A percentile compares a stretch with the other conserved stretches of the same genome.
These are phyloP conservation scores for Euwallacea fornicatus DNA, from an alignment of 1,140 invertebrate species.

Conservation along the genomic window DNA sequence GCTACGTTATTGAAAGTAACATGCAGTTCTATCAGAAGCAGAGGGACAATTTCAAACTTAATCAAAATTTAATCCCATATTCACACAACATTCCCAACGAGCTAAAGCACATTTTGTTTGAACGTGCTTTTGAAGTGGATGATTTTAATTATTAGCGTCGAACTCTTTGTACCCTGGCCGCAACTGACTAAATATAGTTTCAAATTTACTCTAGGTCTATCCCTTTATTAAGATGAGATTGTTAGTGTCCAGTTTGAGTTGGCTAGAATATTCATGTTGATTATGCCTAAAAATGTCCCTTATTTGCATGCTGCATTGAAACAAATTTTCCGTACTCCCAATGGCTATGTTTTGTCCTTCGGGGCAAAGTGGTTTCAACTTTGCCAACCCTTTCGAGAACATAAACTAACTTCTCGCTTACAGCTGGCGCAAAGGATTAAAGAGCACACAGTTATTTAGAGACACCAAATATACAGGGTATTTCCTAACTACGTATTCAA, in stretches of 20 bases:
- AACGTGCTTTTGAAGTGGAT: constrained; percentile 36
- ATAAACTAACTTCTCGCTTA: not conserved
- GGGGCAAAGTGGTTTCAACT: not conserved
- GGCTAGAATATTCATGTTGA: constrained; percentile 21
- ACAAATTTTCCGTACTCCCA: constrained; percentile 7
- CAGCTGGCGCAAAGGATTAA: not conserved
- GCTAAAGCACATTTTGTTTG: constrained; percentile 34
- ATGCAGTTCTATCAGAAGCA: constrained; percentile 17
- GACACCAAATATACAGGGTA: not conserved
- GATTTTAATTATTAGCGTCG: constrained; percentile 34
- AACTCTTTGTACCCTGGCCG: constrained; percentile 33
- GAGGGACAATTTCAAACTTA: constrained; percentile 32
- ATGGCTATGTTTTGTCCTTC: not conserved
- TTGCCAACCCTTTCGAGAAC: not conserved
- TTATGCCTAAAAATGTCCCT: constrained; percentile 22
- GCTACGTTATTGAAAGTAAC: constrained; percentile 20
- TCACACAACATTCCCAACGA: constrained; percentile 32
- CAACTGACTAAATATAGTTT: constrained; percentile 35
- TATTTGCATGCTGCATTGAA: constrained; percentile 22
- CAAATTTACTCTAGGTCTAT: constrained; percentile 32
- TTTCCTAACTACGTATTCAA: too few relatives aligned
- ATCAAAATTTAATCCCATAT: constrained; percentile 36
- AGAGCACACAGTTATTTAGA: not conserved
- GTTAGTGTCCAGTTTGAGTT: constrained; percentile 24
- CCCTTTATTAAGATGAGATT: constrained; percentile 33